Base-by-base conservation (phyloP, 2,797 vertebrate species). In the Ambastaia sidthimunki region DNA sequence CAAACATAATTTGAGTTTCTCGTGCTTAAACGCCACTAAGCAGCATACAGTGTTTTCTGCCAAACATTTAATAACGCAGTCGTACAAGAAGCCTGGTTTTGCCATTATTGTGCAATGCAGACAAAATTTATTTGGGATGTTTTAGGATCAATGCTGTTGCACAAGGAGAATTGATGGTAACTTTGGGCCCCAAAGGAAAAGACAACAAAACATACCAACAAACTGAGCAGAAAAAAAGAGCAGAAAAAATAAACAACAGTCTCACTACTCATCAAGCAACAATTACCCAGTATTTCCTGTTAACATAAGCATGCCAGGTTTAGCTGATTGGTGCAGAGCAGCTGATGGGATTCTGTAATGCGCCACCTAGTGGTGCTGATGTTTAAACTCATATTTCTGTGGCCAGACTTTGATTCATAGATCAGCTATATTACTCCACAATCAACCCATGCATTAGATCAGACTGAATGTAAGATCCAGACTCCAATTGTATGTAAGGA, bases 1-100 rank as follows among this genome's bases (percentile, higher is more conserved):
- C 11, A 41, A 85, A 70, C 72, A 85, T 80, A 76, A 82, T 84
- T 78, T 77, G 63, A 76, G 37, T 71, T 69, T 13, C 28, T 48
- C 57, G 25, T 54, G 62, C 48, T 48, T 34, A 57, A 47, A n/a
- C 23, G 71, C 69, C 55, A 23, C 5, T 19, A 41, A 16, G 60
- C 57, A 48, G 71, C 67, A 28, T 25, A 12, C 41, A 11, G 48
- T 15, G 12, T 16, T 18, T 18, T 62, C 28, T 21, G 70, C 55
- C 74, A 81, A 73, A 12, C 67, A 15, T 31, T 47, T 71, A 55
- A 48, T 55, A 34, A 3, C 4, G 7, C 7, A n/a, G 60, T 63
- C 28, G 12, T 9, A 31, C 5, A 15, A 34, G 15, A 34, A 5
- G 4, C 18, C 18, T 19, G 28, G 15, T n/a, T 28, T 34, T 4